Percentiles rank a stretch among this genome's conserved stretches.
These are phyloP conservation scores for Ormia ochracea DNA, from an alignment of 2,888 invertebrate species.

Conservation along the genomic window DNA sequence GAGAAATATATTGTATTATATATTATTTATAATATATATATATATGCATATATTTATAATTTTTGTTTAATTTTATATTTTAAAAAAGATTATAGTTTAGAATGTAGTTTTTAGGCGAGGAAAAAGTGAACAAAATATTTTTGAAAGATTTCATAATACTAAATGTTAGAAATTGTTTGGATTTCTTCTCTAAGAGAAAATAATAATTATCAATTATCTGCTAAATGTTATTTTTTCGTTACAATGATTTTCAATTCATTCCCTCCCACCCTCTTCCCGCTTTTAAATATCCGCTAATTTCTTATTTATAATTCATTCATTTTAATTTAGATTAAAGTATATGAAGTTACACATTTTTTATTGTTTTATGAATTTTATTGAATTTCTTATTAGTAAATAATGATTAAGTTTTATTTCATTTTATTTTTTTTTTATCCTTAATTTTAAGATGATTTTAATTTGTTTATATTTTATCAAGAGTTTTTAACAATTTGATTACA, in stretches of 20 bases:
- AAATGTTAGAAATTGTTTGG: background rate
- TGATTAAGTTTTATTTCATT: background rate
- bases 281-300: conserved; percentile 1
- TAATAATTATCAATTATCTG: background rate
- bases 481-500: conserved; percentile 57
- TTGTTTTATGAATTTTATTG: conserved; percentile 60
- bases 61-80: background rate
- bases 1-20: background rate
- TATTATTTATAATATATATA: conserved; percentile 21
- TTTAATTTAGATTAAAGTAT: conserved; percentile 34
- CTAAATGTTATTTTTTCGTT: background rate
- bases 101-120: background rate
- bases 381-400: conserved; percentile 40
- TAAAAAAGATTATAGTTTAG: background rate
- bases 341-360: conserved; percentile 53
- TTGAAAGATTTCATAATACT: background rate
- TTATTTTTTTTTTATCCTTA: conserved; percentile 40
- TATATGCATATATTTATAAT: conserved; percentile 16
- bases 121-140: background rate
- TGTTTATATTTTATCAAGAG: conserved; percentile 58
- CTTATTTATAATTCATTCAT: conserved; percentile 27
- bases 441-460: conserved; percentile 59
- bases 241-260: background rate
- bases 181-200: background rate
- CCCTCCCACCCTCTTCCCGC: background rate